phyloP scores from a whole-genome alignment of 2,888 invertebrate genomes.

The Punctoribates punctum region DNA sequence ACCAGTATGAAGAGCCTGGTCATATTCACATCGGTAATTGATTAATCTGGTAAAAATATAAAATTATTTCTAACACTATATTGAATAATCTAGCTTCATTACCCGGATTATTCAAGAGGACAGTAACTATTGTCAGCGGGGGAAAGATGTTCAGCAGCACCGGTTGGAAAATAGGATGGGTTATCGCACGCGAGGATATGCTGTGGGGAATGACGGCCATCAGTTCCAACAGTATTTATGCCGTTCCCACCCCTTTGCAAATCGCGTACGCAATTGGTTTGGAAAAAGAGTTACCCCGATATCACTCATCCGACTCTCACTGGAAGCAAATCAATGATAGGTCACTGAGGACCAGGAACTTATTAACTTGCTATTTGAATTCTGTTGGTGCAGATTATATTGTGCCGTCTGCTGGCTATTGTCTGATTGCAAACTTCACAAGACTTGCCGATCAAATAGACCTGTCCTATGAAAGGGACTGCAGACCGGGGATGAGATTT shows the following conservation, averaged over 20 bases:
- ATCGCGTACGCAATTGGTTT: neutral
- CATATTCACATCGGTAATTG: too few species aligned
- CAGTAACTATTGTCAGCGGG: conserved; percentile 62
- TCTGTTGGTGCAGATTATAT: too few species aligned
- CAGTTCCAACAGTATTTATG: neutral
- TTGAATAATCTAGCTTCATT: too few species aligned
- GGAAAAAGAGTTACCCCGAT: neutral
- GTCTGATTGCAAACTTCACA: too few species aligned
- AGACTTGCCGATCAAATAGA: too few species aligned
- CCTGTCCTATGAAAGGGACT: too few species aligned
- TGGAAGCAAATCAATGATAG: neutral
- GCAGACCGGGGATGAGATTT: too few species aligned
- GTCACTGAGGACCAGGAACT: too few species aligned
- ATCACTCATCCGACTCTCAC: neutral
- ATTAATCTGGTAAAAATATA: too few species aligned
- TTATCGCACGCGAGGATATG: neutral
- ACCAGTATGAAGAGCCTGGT: neutral
- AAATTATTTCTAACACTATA: too few species aligned
- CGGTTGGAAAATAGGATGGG: conserved; percentile 69
- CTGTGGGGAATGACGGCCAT: neutral
- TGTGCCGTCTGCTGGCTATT: too few species aligned
- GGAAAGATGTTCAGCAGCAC: conserved; percentile 98
- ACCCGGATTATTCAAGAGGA: neutral
- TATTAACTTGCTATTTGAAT: too few species aligned
- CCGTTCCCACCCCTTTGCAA: neutral